Evolutionary conservation across 1,140 invertebrate genomes (phyloP), one percentile per base, ranked within the genome.

Genomic region (Meloidogyne floridensis): DNA sequence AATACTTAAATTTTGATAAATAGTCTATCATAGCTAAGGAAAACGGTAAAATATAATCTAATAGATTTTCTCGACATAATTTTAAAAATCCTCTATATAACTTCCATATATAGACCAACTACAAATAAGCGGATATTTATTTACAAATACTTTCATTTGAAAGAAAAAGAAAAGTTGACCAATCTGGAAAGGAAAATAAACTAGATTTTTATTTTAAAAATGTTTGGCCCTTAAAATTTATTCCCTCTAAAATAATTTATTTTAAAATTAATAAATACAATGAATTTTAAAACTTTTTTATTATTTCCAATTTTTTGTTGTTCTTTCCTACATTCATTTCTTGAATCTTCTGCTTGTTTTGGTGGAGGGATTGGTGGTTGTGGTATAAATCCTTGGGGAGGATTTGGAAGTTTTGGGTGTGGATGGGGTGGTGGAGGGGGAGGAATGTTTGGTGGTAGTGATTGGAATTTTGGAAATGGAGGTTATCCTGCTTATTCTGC

Each of bases 271-370:
- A 9, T 10, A 5, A 65, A 65, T 2, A 65, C 0, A 65, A 65
- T 65, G 59, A 65, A 65, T 65, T 65, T 65, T 7, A 65, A 65
- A 65, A 7, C n/a, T 7, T 65, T 65, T 65, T 65, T 65, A 65
- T 65, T 65, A 65, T 65, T 65, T 65, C 59, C 59, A 65, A 65
- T 65, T 15, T 65, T 65, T 65, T 65, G 59, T 65, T 65, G 59
- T 65, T 65, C 59, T 65, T 65, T 65, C 2, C 7, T 65, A 65
- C 59, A 65, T 65, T 65, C 59, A n/a, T 65, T 65, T 18, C 59
- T 15, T n/a, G 59, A 65, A 65, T 65, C 59, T 13, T 65, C 59
- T 65, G 59, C 59, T 2, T 65, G 59, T 65, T 65, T 65, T 65
- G 59, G 59, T n/a, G 59, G 59, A n/a, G 59, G 59, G n/a, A n/a